phyloP scores from a whole-genome alignment of 2,888 invertebrate species.

The Chromoteleia sp. region DNA sequence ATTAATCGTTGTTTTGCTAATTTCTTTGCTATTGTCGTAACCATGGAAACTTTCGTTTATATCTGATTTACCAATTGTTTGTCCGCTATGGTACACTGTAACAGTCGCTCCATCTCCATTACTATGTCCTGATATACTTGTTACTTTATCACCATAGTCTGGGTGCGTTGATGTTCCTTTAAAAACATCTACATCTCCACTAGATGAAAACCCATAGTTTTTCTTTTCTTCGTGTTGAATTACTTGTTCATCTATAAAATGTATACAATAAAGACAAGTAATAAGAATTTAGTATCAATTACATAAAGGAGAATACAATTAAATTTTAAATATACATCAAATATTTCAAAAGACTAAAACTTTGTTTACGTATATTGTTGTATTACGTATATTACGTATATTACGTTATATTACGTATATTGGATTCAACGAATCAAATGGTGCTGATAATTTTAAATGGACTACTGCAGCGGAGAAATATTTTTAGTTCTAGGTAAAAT shows the following conservation, averaged over 20 bases:
- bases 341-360: no score
- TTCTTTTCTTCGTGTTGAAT: background rate
- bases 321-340: no score
- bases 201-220: background rate
- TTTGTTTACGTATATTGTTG: no score
- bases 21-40: conserved; percentile 23
- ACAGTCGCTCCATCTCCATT: conserved; percentile 46
- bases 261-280: no score
- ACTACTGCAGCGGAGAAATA: no score
- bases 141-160: conserved; percentile 40
- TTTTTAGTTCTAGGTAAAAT: no score
- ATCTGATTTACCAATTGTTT: conserved; percentile 1
- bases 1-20: conserved; percentile 2
- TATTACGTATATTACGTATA: no score
- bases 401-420: no score
- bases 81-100: conserved; percentile 48
- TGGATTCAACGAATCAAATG: no score
- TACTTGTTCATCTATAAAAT: background rate
- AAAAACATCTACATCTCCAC: conserved; percentile 40
- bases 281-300: no score
- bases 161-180: conserved; percentile 24
- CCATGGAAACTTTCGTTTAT: conserved; percentile 11
- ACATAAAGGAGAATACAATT: no score
- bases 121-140: conserved; percentile 37
- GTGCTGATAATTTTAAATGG: no score